phyloP scores from a whole-genome alignment of 1,140 invertebrate species.

The Anoplolepis gracilipes region DNA sequence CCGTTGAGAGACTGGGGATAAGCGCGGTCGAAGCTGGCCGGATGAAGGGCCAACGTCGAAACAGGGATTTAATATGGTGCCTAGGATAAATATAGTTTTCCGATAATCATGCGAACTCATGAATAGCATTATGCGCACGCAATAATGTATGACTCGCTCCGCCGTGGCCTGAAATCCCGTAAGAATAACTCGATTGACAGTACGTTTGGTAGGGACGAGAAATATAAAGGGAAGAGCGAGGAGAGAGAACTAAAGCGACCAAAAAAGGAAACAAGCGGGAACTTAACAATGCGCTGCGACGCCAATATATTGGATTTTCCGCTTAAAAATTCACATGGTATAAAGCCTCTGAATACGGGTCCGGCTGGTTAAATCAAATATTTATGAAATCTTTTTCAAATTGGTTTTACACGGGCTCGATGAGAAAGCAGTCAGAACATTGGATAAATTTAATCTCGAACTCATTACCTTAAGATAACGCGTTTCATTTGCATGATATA shows the following conservation, averaged over 20 bases:
- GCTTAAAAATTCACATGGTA: constrained; percentile 62
- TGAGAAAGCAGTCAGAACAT: constrained; percentile 8
- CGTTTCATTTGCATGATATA: constrained; percentile 34
- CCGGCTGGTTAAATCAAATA: constrained; percentile 23
- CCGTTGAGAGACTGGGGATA: constrained; percentile 48
- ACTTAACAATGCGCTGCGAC: constrained; percentile 57
- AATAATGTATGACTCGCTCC: constrained; percentile 6
- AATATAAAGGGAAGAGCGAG: constrained; percentile 19
- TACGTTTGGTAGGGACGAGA: constrained; percentile 39
- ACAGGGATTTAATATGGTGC: constrained; percentile 67
- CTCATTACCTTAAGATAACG: constrained; percentile 41
- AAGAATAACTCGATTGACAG: constrained; percentile 63
- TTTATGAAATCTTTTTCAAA: constrained; percentile 27
- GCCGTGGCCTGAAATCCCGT: constrained; percentile 47
- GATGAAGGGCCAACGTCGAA: constrained; percentile 63
- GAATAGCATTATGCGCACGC: constrained; percentile 66
- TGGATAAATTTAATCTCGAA: constrained; percentile 41
- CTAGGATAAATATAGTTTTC: constrained; percentile 68
- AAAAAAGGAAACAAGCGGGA: constrained; percentile 46
- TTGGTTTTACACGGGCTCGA: constrained; percentile 34
- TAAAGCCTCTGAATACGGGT: constrained; percentile 22
- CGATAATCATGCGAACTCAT: constrained; percentile 70
- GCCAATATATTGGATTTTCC: constrained; percentile 67
- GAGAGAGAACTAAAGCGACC: constrained; percentile 36
- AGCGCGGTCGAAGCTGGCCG: constrained; percentile 4